Conservation (phyloP, 2,113 vertebrate species). For the Oceanodroma tethys region DNA sequence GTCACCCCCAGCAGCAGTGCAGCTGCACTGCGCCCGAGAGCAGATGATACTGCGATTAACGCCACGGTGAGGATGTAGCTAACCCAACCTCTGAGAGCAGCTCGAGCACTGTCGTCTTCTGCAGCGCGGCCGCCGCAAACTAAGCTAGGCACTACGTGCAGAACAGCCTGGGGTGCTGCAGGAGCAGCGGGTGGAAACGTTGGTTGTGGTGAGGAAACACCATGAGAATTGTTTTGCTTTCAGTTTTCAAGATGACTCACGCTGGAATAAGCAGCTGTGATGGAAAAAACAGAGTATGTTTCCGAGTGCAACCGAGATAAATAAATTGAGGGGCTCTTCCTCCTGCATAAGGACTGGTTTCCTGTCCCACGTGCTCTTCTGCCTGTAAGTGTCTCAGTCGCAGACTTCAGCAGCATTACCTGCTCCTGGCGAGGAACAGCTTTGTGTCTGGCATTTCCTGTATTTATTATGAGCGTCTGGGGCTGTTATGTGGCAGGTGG, state of each 20-base stretch:
- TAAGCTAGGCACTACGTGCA: accelerated
- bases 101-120: accelerated
- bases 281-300: not conserved
- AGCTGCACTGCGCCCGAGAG: accelerated
- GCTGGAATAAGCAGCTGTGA: not conserved
- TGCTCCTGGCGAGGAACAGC: not conserved
- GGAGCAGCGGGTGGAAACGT: not conserved
- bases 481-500: not conserved
- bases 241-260: not conserved
- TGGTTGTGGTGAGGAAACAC: not conserved
- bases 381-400: accelerated
- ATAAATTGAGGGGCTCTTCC: not conserved
- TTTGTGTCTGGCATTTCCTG: not conserved
- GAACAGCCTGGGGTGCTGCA: not conserved
- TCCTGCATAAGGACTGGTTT: not conserved
- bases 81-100: not conserved
- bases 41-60: accelerated
- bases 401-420: not conserved
- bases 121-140: not conserved
- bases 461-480: not conserved
- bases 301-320: not conserved
- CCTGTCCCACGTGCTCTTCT: not conserved
- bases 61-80: accelerated
- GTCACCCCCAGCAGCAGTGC: not conserved
- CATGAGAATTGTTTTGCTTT: not conserved